A percentile compares a stretch with the other conserved stretches of the same genome.
Evolutionary conservation across 2,888 invertebrate species (phyloP).

Genomic region (Leptogaster cylindrica): DNA sequence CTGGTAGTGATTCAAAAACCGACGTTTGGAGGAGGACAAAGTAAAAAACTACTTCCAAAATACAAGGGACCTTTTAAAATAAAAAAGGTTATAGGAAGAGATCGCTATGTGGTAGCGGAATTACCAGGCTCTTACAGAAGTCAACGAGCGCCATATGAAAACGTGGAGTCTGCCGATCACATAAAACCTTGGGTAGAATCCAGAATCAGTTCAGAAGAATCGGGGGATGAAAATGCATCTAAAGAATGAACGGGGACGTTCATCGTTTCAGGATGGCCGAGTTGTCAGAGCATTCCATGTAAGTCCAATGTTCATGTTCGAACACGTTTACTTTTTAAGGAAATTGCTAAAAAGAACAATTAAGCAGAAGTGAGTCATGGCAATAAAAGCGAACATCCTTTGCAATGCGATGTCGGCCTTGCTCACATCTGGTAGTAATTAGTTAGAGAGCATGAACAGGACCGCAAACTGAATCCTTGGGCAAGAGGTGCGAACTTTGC

Average conservation of each 20-base stretch:
- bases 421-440: too few relatives aligned
- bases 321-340: too few relatives aligned
- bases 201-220: too few relatives aligned
- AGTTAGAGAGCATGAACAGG: too few relatives aligned
- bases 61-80: constrained; percentile 51
- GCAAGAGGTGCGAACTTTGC: too few relatives aligned
- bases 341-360: too few relatives aligned
- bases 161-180: constrained; percentile 36
- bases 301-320: too few relatives aligned
- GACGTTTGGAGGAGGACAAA: constrained; percentile 45
- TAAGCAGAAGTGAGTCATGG: too few relatives aligned
- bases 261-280: constrained; percentile 4
- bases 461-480: too few relatives aligned
- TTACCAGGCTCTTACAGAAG: constrained; percentile 30
- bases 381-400: too few relatives aligned
- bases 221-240: not conserved
- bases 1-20: constrained; percentile 50
- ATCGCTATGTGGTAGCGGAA: constrained; percentile 50
- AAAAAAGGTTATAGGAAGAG: constrained; percentile 49
- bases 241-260: constrained; percentile 29
- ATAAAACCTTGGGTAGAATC: constrained; percentile 26
- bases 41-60: constrained; percentile 50
- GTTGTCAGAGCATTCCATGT: constrained; percentile 10
- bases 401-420: too few relatives aligned
- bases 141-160: constrained; percentile 26